phyloP scores from a whole-genome alignment of 1,140 invertebrate species.

The Arctopsyche grandis region DNA sequence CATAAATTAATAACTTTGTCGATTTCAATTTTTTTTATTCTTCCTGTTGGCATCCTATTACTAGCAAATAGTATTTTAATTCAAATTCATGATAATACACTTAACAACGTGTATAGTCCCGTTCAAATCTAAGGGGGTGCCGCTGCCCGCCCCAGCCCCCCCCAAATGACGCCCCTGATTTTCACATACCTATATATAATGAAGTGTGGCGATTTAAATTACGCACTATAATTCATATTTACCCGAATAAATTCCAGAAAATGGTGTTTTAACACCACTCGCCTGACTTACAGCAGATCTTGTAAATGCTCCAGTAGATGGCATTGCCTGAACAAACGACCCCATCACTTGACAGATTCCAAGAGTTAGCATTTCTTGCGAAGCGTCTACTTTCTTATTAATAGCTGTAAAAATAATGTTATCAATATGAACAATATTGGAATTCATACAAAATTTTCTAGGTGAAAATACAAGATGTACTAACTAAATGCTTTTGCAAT shows the following conservation, averaged over 20 bases:
- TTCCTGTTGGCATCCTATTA: no score
- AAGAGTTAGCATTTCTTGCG: conserved; percentile 79
- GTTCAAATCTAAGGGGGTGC: no score
- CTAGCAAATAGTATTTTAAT: no score
- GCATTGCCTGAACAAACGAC: conserved; percentile 79
- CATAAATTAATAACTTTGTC: no score
- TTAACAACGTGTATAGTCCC: no score
- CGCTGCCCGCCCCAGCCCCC: no score
- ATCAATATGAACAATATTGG: background rate
- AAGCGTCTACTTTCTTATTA: conserved; percentile 72
- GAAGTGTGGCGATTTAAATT: background rate
- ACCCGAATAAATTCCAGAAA: conserved; percentile 79
- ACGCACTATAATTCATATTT: conserved; percentile 22
- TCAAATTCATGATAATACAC: no score
- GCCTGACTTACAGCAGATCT: conserved; percentile 81
- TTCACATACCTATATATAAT: background rate
- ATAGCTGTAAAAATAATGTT: conserved; percentile 58
- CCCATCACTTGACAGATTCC: conserved; percentile 80
- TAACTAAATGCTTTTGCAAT: conserved; percentile 88
- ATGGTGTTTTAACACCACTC: conserved; percentile 78
- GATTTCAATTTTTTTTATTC: no score
- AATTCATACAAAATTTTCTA: background rate
- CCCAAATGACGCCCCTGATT: background rate
- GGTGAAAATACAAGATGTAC: conserved; percentile 53
- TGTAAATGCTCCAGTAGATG: conserved; percentile 82